phyloP scores from a whole-genome alignment of 2,797 vertebrate species.

The Eulemur mongoz region DNA sequence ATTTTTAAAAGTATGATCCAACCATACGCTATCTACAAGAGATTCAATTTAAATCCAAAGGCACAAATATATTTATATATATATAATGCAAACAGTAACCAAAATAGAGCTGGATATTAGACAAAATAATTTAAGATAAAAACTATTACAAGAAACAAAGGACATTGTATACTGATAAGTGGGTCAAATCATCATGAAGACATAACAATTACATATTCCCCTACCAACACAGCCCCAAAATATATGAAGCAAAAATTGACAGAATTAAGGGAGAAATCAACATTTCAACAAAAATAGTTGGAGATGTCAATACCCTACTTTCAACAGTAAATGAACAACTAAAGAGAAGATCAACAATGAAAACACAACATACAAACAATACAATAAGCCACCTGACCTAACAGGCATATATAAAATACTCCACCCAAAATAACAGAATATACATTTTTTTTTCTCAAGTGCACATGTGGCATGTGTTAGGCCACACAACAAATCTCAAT shows the following conservation, averaged over 20 bases:
- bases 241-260: not conserved
- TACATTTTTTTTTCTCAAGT: not conserved
- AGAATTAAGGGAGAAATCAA: not conserved
- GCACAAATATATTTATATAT: too few species aligned
- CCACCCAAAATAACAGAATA: not conserved
- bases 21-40: too few species aligned
- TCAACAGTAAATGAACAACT: not conserved
- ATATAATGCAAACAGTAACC: too few species aligned
- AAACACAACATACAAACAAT: not conserved
- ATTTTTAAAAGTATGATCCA: too few species aligned
- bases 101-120: too few species aligned
- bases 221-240: not conserved
- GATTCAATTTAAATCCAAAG: too few species aligned
- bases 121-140: too few species aligned
- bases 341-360: not conserved
- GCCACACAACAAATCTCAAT: not conserved
- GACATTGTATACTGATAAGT: too few species aligned
- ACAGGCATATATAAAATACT: not conserved
- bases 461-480: not conserved
- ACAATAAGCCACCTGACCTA: not conserved
- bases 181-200: not conserved
- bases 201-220: not conserved
- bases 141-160: too few species aligned
- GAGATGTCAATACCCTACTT: not conserved
- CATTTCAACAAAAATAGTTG: not conserved